phyloP scores from a whole-genome alignment of 1,140 invertebrate species.

The Dryas iulia region DNA sequence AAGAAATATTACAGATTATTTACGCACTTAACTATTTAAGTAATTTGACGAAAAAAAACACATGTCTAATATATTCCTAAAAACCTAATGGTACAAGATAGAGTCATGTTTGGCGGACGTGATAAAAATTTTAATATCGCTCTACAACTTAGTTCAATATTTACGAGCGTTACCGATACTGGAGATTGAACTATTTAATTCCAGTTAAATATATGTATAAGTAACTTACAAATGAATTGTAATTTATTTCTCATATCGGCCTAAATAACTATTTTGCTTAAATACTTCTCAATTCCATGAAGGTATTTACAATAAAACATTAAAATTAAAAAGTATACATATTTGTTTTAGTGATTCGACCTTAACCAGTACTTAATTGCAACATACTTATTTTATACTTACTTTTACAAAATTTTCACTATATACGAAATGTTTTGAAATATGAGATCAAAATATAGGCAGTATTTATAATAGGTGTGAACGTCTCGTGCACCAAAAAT shows the following conservation, averaged over 20 bases:
- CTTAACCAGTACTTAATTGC: background rate
- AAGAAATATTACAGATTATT: too few relatives aligned
- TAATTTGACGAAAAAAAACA: background rate
- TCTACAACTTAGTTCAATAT: slow-evolving; percentile 1
- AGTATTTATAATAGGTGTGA: slow-evolving; percentile 57
- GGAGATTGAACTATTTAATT: background rate
- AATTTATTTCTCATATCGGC: background rate
- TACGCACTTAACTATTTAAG: too few relatives aligned
- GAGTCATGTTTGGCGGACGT: background rate
- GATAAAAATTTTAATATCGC: background rate
- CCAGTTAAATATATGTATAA: background rate
- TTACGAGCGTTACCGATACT: background rate
- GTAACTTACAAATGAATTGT: background rate
- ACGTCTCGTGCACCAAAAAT: slow-evolving; percentile 68
- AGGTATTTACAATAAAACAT: background rate
- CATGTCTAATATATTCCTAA: background rate
- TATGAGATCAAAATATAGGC: slow-evolving; percentile 55
- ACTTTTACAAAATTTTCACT: background rate
- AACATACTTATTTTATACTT: background rate
- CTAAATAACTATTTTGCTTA: background rate
- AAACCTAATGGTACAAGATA: background rate
- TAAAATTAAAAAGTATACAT: background rate
- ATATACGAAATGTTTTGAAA: slow-evolving; percentile 45
- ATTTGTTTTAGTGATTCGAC: background rate
- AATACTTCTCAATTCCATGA: background rate